Conservation (phyloP, 2,113 vertebrate genomes). For the Microcebus ravelobensis region DNA sequence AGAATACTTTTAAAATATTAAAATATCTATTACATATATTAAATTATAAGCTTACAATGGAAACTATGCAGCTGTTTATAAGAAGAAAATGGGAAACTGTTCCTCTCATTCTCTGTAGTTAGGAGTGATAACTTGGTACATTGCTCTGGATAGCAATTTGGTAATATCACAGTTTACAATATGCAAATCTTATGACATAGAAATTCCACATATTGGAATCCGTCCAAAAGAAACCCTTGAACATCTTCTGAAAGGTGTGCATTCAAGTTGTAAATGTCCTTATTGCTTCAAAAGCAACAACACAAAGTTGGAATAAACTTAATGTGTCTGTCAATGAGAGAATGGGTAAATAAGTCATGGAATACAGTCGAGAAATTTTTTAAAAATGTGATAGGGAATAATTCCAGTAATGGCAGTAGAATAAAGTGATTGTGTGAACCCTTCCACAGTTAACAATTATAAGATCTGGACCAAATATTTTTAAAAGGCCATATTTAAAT, state of each 20-base stretch:
- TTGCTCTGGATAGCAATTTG: not conserved
- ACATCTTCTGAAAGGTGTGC: not conserved
- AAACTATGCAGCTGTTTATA: not conserved
- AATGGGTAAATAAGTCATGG: not conserved
- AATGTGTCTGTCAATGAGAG: not conserved
- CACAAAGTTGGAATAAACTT: not conserved
- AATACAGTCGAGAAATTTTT: not conserved
- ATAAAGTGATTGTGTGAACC: not conserved
- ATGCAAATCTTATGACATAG: not conserved
- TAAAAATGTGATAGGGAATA: not conserved
- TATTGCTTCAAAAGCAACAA: not conserved
- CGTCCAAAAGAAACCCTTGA: not conserved
- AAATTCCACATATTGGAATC: not conserved
- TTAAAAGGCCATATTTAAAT: not conserved
- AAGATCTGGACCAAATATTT: not conserved
- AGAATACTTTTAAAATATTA: not conserved
- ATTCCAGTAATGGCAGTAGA: not conserved
- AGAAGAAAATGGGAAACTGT: not conserved
- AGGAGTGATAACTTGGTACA: not conserved
- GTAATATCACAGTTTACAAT: not conserved
- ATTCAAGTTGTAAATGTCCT: not conserved
- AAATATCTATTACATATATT: not conserved
- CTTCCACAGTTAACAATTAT: not conserved
- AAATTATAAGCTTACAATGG: not conserved
- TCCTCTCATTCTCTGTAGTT: not conserved